Percentiles rank a stretch among this genome's conserved stretches.
Evolutionary conservation across 2,888 invertebrate genomes (phyloP).

Genomic region (Drosophila ochracea): DNA sequence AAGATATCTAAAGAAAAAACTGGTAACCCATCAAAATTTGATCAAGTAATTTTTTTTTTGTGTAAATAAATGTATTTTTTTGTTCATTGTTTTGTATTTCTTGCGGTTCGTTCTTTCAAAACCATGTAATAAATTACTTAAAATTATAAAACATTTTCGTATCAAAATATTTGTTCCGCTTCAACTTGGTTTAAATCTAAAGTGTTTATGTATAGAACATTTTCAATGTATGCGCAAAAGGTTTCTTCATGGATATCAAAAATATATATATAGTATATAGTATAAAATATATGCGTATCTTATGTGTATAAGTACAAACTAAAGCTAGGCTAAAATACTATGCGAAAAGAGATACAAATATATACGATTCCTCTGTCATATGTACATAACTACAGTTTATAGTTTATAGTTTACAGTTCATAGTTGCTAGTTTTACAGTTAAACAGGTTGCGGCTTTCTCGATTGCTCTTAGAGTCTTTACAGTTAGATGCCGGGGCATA

Average conservation of each 20-base stretch:
- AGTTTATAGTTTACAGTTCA: conserved; percentile 21
- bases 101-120: conserved; percentile 30
- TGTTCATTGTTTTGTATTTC: conserved; percentile 37
- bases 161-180: conserved; percentile 66
- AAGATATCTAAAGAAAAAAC: conserved; percentile 3
- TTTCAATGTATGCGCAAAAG: conserved; percentile 71
- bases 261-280: conserved; percentile 51
- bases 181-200: conserved; percentile 30
- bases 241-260: conserved; percentile 61
- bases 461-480: conserved; percentile 63
- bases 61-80: conserved; percentile 65
- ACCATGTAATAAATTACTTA: conserved; percentile 81
- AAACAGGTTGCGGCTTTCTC: conserved; percentile 37
- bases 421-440: conserved; percentile 41
- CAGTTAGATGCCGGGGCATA: conserved; percentile 62
- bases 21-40: conserved; percentile 10
- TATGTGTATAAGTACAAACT: conserved; percentile 42
- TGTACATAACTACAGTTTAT: conserved; percentile 24
- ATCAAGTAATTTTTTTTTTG: conserved; percentile 10
- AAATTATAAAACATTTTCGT: conserved; percentile 82
- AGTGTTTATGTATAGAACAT: conserved; percentile 55
- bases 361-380: conserved; percentile 40
- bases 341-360: conserved; percentile 60
- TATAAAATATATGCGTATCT: conserved; percentile 17
- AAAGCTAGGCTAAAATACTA: conserved; percentile 66